These are phyloP conservation scores for Atrichornis clamosus DNA, from an alignment of 2,113 vertebrate genomes.

Conservation along the genomic window DNA sequence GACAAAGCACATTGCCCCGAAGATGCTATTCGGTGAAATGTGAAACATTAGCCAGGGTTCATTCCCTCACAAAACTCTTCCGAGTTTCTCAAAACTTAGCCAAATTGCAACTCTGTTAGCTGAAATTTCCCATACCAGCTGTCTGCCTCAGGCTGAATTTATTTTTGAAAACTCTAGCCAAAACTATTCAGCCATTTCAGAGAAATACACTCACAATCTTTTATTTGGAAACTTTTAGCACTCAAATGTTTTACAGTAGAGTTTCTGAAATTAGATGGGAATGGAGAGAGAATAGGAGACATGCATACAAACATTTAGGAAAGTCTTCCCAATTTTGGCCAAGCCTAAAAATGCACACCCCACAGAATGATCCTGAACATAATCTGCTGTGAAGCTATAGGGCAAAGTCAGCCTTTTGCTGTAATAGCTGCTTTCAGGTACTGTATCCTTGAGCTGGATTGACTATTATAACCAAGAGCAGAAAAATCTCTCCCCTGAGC, in stretches of 20 bases:
- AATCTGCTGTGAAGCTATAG: background rate
- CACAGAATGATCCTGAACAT: background rate
- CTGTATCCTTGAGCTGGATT: background rate
- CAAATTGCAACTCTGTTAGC: slow-evolving; percentile 20
- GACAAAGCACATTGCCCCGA: background rate
- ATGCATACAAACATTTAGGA: background rate
- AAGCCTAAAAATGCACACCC: background rate
- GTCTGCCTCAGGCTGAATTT: slow-evolving; percentile 43
- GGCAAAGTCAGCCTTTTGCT: background rate
- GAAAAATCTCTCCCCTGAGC: background rate
- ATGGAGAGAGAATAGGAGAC: background rate
- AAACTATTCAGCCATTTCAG: slow-evolving; percentile 49
- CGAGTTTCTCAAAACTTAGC: slow-evolving; percentile 1
- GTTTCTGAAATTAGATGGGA: background rate
- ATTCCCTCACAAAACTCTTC: background rate
- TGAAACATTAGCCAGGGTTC: background rate
- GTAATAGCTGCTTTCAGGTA: background rate
- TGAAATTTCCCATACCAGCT: slow-evolving; percentile 50
- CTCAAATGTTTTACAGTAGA: background rate
- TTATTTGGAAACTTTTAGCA: slow-evolving; percentile 49
- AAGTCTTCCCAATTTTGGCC: background rate
- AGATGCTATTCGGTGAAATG: background rate
- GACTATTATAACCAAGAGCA: background rate
- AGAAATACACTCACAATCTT: slow-evolving; percentile 31
- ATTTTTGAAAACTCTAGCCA: slow-evolving; percentile 47